phyloP scores from a whole-genome alignment of 1,140 invertebrate species.

The Achatina immaculata region DNA sequence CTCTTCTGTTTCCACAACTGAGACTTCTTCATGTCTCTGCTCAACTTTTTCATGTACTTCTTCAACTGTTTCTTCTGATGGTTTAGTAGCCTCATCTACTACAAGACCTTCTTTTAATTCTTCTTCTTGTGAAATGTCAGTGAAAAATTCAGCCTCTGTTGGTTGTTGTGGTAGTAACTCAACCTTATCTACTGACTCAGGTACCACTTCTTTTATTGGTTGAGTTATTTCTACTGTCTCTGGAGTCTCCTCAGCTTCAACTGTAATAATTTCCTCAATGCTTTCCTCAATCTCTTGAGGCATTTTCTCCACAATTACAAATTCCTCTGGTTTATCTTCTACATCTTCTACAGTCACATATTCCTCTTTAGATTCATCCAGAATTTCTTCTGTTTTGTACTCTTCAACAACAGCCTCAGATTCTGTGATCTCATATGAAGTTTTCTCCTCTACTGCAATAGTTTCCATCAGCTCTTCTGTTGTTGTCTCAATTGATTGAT shows the following conservation, averaged over 20 bases:
- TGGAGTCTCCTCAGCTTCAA: not conserved
- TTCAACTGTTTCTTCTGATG: slow-evolving; percentile 8
- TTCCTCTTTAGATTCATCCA: slow-evolving; percentile 23
- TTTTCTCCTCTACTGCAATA: not conserved
- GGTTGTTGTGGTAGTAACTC: slow-evolving; percentile 1
- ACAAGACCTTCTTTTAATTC: not conserved
- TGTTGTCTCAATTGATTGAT: not conserved
- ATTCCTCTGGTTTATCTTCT: not conserved
- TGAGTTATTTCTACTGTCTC: not conserved
- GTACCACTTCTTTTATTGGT: not conserved
- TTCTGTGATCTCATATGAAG: slow-evolving; percentile 2
- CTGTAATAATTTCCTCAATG: not conserved
- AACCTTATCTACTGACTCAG: not conserved
- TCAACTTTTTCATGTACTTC: not conserved
- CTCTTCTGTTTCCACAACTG: slow-evolving; percentile 1
- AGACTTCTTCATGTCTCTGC: not conserved
- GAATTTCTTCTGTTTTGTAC: slow-evolving; percentile 19
- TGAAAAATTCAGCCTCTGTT: not conserved
- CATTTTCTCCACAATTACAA: slow-evolving; percentile 19
- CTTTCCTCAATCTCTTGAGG: slow-evolving; percentile 10
- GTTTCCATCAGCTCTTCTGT: not conserved
- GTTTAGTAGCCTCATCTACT: not conserved
- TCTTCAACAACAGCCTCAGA: slow-evolving; percentile 4
- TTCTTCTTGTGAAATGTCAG: not conserved
- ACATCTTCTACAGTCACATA: not conserved